Percentiles rank a stretch among this genome's conserved stretches.
These are phyloP conservation scores for Pristionchus japonicus DNA, from an alignment of 2,888 invertebrate species.

Conservation along the genomic window DNA sequence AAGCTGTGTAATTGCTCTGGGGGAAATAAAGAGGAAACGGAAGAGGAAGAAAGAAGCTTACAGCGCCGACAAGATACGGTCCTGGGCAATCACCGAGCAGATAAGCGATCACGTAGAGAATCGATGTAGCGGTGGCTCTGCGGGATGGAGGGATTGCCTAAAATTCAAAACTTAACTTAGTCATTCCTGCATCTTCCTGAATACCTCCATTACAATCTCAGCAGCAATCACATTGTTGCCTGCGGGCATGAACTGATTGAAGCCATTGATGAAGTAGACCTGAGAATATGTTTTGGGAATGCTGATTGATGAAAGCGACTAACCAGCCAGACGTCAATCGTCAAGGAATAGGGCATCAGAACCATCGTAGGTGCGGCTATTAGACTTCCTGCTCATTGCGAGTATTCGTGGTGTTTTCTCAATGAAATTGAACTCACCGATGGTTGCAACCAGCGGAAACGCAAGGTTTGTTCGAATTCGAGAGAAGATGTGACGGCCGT, in stretches of 20 bases:
- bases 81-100: constrained; percentile 1
- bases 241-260: constrained; percentile 9
- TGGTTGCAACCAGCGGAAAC: neutral
- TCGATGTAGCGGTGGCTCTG: neutral
- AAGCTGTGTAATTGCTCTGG: too few species aligned
- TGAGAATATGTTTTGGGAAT: neutral
- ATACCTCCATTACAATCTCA: constrained; percentile 20
- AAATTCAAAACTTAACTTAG: neutral
- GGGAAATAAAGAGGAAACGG: too few species aligned
- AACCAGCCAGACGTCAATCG: constrained; percentile 16
- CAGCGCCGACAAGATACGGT: constrained; percentile 11
- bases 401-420: neutral
- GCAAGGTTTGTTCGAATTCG: neutral
- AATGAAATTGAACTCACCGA: neutral
- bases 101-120: constrained; percentile 11
- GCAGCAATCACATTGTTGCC: constrained; percentile 23
- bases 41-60: neutral
- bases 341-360: neutral
- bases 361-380: neutral
- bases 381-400: neutral
- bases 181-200: neutral
- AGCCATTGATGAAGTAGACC: constrained; percentile 36
- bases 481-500: neutral
- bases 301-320: too few species aligned
- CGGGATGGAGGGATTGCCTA: neutral